Evolutionary conservation across 1,140 invertebrate species (phyloP).

Genomic region (Battus philenor): DNA sequence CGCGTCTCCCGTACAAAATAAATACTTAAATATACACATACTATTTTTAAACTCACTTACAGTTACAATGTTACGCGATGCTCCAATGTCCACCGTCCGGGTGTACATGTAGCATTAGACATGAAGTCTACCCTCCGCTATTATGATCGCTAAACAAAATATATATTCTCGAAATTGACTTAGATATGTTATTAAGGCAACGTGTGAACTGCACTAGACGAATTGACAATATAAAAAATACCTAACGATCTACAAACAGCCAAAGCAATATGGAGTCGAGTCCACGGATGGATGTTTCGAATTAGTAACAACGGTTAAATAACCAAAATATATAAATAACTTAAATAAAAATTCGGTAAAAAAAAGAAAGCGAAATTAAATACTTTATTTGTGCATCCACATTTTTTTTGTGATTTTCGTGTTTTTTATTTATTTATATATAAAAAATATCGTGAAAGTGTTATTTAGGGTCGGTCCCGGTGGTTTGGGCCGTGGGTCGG

Average conservation of each 20-base stretch:
- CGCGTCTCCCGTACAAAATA: constrained; percentile 55
- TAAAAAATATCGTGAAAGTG: constrained; percentile 49
- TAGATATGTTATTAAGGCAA: constrained; percentile 76
- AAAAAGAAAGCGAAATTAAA: constrained; percentile 61
- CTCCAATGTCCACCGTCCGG: constrained; percentile 32
- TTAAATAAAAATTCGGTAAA: constrained; percentile 53
- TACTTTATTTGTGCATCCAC: constrained; percentile 68
- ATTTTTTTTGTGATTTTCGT: constrained; percentile 61
- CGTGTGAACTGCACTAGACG: constrained; percentile 72
- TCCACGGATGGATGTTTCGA: constrained; percentile 24
- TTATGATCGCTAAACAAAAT: constrained; percentile 44
- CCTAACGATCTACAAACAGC: constrained; percentile 66
- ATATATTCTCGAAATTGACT: constrained; percentile 66
- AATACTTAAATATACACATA: constrained; percentile 67
- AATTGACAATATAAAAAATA: constrained; percentile 49
- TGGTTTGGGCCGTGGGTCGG: constrained; percentile 43
- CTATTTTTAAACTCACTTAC: constrained; percentile 55
- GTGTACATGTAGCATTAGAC: constrained; percentile 12
- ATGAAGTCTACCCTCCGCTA: constrained; percentile 12
- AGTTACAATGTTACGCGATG: constrained; percentile 55
- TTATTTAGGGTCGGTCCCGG: constrained; percentile 48
- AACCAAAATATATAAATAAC: constrained; percentile 72
- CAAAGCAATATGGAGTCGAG: constrained; percentile 49
- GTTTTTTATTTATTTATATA: constrained; percentile 48
- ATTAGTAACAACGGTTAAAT: constrained; percentile 51